These are phyloP conservation scores for Coptodon bakossiorum DNA, from an alignment of 2,113 vertebrate genomes.

Conservation along the genomic window DNA sequence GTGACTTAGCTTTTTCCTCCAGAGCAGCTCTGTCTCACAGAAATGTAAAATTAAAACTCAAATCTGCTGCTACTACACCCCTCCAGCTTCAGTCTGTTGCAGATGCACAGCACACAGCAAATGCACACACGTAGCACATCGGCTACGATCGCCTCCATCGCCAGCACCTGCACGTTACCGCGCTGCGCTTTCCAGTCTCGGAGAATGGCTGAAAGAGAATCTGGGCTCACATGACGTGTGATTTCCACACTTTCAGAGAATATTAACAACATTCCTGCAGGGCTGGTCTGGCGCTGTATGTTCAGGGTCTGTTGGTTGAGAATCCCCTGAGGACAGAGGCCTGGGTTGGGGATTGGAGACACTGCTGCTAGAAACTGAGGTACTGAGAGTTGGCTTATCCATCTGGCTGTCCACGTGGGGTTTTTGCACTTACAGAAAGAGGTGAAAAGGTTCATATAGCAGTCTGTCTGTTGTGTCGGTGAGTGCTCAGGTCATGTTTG, in stretches of 20 bases:
- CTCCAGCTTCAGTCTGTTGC: neutral
- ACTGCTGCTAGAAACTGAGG: conserved; percentile 65
- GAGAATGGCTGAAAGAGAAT: conserved; percentile 43
- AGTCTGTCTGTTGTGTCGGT: conserved; percentile 17
- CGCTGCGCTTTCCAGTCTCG: neutral
- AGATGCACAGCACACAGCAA: conserved; percentile 19
- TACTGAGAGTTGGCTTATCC: conserved; percentile 57
- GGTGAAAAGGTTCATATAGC: conserved; percentile 27
- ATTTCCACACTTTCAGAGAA: neutral
- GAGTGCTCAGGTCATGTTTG: conserved; percentile 9
- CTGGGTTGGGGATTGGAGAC: conserved; percentile 27
- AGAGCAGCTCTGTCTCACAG: conserved; percentile 36
- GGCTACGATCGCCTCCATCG: conserved; percentile 17
- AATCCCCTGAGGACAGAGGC: conserved; percentile 62
- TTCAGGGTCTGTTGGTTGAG: conserved; percentile 20
- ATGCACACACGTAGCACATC: neutral
- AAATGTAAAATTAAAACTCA: conserved; percentile 50
- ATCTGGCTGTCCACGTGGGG: conserved; percentile 26
- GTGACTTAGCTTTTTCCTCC: neutral
- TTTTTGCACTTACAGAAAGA: conserved; percentile 43
- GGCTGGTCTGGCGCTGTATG: conserved; percentile 1
- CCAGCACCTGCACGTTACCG: neutral
- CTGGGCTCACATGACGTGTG: neutral
- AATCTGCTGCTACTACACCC: conserved; percentile 52
- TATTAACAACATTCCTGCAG: neutral